Conservation (phyloP, 2,888 invertebrate species). For the Amiota minor region DNA sequence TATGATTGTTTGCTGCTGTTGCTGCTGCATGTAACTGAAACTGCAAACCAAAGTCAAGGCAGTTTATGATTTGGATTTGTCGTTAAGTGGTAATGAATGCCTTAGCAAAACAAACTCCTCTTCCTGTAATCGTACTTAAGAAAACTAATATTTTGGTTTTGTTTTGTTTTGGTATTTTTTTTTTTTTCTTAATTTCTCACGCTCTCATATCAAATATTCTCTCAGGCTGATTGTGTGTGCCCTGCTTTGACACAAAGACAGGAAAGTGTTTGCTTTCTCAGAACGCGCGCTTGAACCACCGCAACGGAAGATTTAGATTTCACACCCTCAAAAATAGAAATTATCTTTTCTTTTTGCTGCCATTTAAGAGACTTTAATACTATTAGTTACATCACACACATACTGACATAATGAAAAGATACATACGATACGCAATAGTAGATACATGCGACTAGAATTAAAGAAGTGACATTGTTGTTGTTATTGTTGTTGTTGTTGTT, state of each 20-base stretch:
- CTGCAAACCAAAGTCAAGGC: neutral
- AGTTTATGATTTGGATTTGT: neutral
- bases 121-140: too few relatives aligned
- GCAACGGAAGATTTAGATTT: slow-evolving; percentile 48
- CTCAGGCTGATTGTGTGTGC: too few relatives aligned
- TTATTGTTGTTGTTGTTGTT: slow-evolving; percentile 11
- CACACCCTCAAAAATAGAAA: slow-evolving; percentile 68
- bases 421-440: too few relatives aligned
- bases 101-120: too few relatives aligned
- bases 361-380: slow-evolving; percentile 68
- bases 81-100: neutral
- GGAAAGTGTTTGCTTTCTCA: slow-evolving; percentile 1
- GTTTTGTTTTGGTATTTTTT: too few relatives aligned
- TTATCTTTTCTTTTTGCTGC: slow-evolving; percentile 55
- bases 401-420: neutral
- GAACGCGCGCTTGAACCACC: slow-evolving; percentile 3
- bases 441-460: neutral
- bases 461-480: slow-evolving; percentile 19
- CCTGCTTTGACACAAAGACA: neutral
- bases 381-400: slow-evolving; percentile 65
- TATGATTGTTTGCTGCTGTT: slow-evolving; percentile 55
- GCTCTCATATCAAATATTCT: neutral
- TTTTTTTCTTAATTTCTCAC: slow-evolving; percentile 2
- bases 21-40: slow-evolving; percentile 14
- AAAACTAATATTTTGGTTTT: neutral